A percentile compares a stretch with the other conserved stretches of the same genome.
phyloP scores from a whole-genome alignment of 2,797 vertebrate species.

The Spatula clypeata region DNA sequence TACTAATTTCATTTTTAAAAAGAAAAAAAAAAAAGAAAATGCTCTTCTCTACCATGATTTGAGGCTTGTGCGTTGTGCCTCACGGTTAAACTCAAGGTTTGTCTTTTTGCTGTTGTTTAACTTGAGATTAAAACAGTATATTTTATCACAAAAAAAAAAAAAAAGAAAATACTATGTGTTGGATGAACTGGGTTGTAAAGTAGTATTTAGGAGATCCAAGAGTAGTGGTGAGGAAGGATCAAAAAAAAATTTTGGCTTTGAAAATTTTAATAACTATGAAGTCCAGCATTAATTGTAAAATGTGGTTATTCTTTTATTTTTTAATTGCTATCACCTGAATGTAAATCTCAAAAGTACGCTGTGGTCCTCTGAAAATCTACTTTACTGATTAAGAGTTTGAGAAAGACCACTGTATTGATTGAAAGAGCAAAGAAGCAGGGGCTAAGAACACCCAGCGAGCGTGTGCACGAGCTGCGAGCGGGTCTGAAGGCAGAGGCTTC shows the following conservation, averaged over 20 bases:
- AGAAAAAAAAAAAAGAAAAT: background rate
- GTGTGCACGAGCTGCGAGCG: background rate
- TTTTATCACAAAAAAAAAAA: background rate
- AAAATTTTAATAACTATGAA: background rate
- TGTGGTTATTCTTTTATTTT: background rate
- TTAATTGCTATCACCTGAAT: background rate
- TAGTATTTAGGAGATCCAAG: background rate
- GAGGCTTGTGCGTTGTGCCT: background rate
- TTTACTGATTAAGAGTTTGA: background rate
- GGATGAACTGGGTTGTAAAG: background rate
- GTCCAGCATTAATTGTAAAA: background rate
- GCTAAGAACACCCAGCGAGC: background rate
- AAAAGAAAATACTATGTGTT: background rate
- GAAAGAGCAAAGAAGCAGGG: background rate
- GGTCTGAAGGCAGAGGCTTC: background rate
- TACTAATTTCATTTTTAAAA: background rate
- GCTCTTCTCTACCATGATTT: background rate
- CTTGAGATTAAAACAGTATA: background rate
- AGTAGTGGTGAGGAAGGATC: background rate
- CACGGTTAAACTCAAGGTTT: background rate
- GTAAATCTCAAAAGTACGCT: background rate
- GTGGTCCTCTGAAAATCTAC: background rate
- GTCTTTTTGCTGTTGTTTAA: background rate
- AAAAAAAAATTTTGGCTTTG: background rate
- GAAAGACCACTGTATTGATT: conserved; percentile 53